A percentile compares a stretch with the other conserved stretches of the same genome.
Evolutionary conservation across 1,140 invertebrate genomes (phyloP).

Genomic region (Anthonomus grandis): DNA sequence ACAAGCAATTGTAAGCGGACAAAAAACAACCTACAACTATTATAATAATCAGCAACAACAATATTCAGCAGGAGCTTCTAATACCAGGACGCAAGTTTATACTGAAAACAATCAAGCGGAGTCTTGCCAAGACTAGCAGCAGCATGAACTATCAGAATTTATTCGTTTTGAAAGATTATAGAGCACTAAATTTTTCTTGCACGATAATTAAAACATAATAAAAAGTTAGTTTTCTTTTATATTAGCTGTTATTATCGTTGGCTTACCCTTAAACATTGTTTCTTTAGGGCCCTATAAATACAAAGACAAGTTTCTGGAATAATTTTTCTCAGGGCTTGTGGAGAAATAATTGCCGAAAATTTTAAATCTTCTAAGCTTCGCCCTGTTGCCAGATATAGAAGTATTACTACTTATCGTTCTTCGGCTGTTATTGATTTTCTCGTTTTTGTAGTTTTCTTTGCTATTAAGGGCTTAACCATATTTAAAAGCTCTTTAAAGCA

Average conservation of each 20-base stretch:
- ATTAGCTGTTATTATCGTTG: too few species aligned
- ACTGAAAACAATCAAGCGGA: background rate
- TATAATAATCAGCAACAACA: too few species aligned
- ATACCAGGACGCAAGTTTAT: background rate
- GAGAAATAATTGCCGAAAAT: too few species aligned
- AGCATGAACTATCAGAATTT: too few species aligned
- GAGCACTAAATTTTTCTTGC: too few species aligned
- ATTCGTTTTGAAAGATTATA: too few species aligned
- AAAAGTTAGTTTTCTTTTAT: too few species aligned
- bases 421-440: slow-evolving; percentile 8
- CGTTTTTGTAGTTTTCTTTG: slow-evolving; percentile 16
- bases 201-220: too few species aligned
- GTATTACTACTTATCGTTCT: slow-evolving; percentile 8
- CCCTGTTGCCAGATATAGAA: slow-evolving; percentile 7
- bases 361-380: too few species aligned
- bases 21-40: background rate
- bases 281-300: background rate
- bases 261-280: slow-evolving; percentile 4
- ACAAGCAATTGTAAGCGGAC: background rate
- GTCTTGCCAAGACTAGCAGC: background rate
- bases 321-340: background rate
- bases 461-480: slow-evolving; percentile 13
- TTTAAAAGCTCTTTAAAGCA: slow-evolving; percentile 6
- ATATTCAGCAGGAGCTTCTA: background rate
- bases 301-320: too few species aligned